phyloP scores from a whole-genome alignment of 1,140 invertebrate genomes.

The Heliothis subflexa region DNA sequence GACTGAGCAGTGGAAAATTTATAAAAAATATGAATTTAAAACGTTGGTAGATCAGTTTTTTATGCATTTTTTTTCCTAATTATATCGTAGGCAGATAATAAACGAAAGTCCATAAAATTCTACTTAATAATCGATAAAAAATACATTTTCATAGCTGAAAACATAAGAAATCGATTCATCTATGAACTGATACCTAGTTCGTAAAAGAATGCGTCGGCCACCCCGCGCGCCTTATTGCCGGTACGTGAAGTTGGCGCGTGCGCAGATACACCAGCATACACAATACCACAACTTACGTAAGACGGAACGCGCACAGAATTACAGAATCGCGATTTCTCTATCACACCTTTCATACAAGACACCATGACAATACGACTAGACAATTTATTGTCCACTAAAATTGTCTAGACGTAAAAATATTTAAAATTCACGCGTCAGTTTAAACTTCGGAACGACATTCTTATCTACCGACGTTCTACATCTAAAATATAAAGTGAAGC shows the following conservation, averaged over 20 bases:
- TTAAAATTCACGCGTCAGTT: slow-evolving; percentile 49
- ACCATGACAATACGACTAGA: slow-evolving; percentile 59
- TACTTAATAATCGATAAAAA: not conserved
- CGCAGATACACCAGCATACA: slow-evolving; percentile 56
- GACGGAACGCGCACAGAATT: slow-evolving; percentile 63
- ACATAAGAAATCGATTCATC: slow-evolving; percentile 50
- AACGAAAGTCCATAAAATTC: too few relatives aligned
- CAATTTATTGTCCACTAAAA: slow-evolving; percentile 64
- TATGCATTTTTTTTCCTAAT: slow-evolving; percentile 23
- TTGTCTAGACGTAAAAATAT: slow-evolving; percentile 56
- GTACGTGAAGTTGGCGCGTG: slow-evolving; percentile 64
- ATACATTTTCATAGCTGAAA: slow-evolving; percentile 26
- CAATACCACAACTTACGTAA: slow-evolving; percentile 67
- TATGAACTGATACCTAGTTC: slow-evolving; percentile 52
- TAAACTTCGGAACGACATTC: slow-evolving; percentile 54
- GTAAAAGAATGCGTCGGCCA: slow-evolving; percentile 65
- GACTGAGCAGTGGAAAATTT: too few relatives aligned
- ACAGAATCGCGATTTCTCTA: slow-evolving; percentile 67
- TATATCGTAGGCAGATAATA: too few relatives aligned
- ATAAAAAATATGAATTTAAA: too few relatives aligned
- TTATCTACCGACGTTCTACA: slow-evolving; percentile 81
- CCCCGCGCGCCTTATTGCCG: slow-evolving; percentile 62
- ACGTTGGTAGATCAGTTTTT: not conserved
- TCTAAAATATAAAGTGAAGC: slow-evolving; percentile 83
- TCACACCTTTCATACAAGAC: slow-evolving; percentile 64